Evolutionary conservation across 2,888 invertebrate species (phyloP), one percentile per base, ranked within the genome.

Genomic region (Xestia ashworthii): DNA sequence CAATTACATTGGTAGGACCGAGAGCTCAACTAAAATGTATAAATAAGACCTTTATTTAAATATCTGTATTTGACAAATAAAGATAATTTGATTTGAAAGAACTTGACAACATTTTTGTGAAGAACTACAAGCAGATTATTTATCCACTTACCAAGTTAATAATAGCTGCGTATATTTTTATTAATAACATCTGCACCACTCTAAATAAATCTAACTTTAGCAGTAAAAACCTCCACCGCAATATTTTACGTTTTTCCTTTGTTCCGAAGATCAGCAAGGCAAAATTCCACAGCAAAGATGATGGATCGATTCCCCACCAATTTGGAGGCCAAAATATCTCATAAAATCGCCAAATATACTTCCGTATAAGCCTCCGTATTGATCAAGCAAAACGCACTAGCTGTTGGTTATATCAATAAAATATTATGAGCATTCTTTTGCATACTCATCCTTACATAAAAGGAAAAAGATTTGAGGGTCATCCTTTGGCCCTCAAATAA

Each of bases 381-480:
- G 82, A 84, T 85, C 87, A 78, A 81, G 71, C 64, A 53, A 67
- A 87, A 75, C 78, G 78, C 76, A 89, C 77, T 84, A 77, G 81
- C 78, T 69, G 65, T 76, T 66, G 69, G 83, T 83, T 80, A 91
- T 91, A 89, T 88, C 89, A 91, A 91, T 91, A 91, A 91, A 91
- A 91, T 91, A 89, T 89, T 88, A 90, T 87, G 89, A 87, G 85
- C 44, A 69, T 83, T 85, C 87, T 80, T 89, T 88, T 90, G 90
- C 90, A 88, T 85, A 81, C 76, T 73, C 82, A 60, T 78, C 74
- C 81, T 78, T 62, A 84, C 70, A 70, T 83, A 77, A 83, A 81
- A 83, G 64, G 53, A 86, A 88, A 85, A 85, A 73, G 83, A 82
- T 81, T 88, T 81, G 62, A 78, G 79, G 66, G 48, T 71, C 73